Conservation (phyloP, 2,888 invertebrate species). For the Invenusta paracnida region DNA sequence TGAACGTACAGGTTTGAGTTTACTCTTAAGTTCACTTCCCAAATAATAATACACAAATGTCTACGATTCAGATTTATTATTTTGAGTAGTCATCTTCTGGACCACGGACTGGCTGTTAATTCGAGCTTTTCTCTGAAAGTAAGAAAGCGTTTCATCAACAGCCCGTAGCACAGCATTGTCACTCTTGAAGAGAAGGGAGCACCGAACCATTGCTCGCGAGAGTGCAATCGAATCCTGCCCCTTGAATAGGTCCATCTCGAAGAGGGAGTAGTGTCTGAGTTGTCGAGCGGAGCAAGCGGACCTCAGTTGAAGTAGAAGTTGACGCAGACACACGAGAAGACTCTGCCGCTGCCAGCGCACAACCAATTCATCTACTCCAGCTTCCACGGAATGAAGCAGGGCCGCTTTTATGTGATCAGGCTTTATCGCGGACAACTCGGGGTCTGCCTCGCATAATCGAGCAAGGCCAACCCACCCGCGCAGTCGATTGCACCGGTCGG, state of each 20-base stretch:
- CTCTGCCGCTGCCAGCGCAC: background rate
- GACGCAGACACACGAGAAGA: background rate
- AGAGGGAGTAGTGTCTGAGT: constrained; percentile 18
- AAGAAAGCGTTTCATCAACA: background rate
- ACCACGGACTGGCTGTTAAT: too few species aligned
- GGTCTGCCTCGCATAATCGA: background rate
- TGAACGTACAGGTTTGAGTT: too few species aligned
- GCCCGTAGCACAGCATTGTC: background rate
- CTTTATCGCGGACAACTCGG: background rate
- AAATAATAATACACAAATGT: too few species aligned
- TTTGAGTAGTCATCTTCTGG: too few species aligned
- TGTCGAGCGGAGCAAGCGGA: background rate
- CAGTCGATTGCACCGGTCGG: background rate
- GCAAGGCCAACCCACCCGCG: background rate
- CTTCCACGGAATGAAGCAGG: background rate
- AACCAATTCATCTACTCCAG: background rate
- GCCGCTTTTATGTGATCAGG: background rate
- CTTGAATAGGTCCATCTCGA: background rate
- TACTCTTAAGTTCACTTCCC: too few species aligned
- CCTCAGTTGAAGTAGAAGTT: background rate
- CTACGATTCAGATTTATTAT: too few species aligned
- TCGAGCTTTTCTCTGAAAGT: too few species aligned
- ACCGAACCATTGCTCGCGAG: background rate
- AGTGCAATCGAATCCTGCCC: background rate
- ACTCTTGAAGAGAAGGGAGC: background rate